Evolutionary conservation across 2,888 invertebrate species (phyloP), one percentile per base, ranked within the genome.

Genomic region (Dendrolimus houi): DNA sequence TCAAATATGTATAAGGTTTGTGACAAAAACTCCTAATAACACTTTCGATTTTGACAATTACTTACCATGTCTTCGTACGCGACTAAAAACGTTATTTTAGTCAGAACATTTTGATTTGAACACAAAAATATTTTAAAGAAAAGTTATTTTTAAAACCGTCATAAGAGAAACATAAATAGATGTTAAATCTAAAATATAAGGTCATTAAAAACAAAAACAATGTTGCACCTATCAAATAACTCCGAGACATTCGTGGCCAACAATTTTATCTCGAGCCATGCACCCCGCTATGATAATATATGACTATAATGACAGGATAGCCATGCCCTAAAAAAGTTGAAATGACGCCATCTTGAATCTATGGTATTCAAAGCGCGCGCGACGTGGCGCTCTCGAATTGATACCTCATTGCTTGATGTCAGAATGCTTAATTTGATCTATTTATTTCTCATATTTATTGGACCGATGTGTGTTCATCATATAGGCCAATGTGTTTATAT

Each of bases 271-370:
- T 76, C 65, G 74, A 69, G 67, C 73, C 73, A 68, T 79, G 79
- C 81, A 67, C 81, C 84, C 81, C 81, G 78, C 75, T 75, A 80
- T 74, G 79, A 77, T 84, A 84, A 86, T 79, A 74, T 80, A 85
- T 76, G 79, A 74, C 64, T 75, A 71, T 79, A 86, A 78, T 81
- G 85, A 86, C 82, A 83, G 78, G 75, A 79, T 74, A 77, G 75
- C 79, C 72, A 77, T 71, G 76, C 72, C 66, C 70, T 68, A 74
- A 78, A 78, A 74, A 79, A 75, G 67, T 60, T 62, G 67, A 71
- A 75, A 68, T 74, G 76, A 77, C 79, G 76, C 79, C 80, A 77
- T 79, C 71, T 79, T 79, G 75, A 74, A 74, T 77, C 73, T 73
- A 66, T 77, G 83, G 85, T 76, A 85, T 87, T 72, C 69, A 63